These are phyloP conservation scores for Pterostichus niger DNA, from an alignment of 2,888 invertebrate genomes.

Conservation along the genomic window DNA sequence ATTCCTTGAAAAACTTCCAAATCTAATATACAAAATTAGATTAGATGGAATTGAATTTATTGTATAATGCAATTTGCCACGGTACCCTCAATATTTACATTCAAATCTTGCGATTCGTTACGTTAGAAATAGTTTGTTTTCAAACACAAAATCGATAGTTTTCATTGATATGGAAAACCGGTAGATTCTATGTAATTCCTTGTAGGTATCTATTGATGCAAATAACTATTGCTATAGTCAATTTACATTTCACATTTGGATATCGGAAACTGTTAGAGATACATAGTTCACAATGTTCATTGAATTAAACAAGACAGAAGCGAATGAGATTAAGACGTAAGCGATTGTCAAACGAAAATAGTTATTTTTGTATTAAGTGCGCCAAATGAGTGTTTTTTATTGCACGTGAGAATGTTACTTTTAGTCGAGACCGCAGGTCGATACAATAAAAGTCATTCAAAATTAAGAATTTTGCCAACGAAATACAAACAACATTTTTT, in stretches of 20 bases:
- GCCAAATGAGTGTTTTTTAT: too few relatives aligned
- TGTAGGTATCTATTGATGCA: neutral
- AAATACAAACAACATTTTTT: too few relatives aligned
- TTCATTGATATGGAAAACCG: neutral
- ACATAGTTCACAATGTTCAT: too few relatives aligned
- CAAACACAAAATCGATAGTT: neutral
- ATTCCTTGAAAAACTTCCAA: neutral
- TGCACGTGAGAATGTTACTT: too few relatives aligned
- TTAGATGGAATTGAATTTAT: neutral
- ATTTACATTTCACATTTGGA: neutral
- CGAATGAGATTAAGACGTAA: too few relatives aligned
- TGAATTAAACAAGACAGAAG: too few relatives aligned
- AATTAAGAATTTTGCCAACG: too few relatives aligned
- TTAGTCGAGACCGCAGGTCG: too few relatives aligned
- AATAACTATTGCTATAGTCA: neutral
- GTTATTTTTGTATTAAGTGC: too few relatives aligned
- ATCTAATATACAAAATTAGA: neutral
- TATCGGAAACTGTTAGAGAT: too few relatives aligned
- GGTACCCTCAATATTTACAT: neutral
- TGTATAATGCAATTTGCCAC: neutral
- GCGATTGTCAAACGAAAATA: too few relatives aligned
- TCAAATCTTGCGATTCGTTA: constrained; percentile 9
- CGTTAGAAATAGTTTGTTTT: neutral
- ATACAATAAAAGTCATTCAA: too few relatives aligned
- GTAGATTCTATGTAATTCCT: neutral